Percentiles rank a stretch among this genome's conserved stretches.
phyloP scores from a whole-genome alignment of 2,888 invertebrate genomes.

The Eupithecia insigniata region DNA sequence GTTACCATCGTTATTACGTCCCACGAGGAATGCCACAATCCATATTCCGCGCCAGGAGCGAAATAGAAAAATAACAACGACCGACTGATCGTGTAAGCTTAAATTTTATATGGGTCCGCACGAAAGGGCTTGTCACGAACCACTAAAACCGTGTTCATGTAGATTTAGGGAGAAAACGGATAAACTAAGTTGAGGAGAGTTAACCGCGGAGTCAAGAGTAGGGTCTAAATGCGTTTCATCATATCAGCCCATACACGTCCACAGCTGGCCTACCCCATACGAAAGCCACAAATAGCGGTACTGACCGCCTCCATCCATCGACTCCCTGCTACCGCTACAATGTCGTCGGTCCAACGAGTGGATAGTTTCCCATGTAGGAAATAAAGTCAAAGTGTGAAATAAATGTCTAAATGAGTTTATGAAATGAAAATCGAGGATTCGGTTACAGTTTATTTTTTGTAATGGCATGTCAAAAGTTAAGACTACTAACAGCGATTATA shows the following conservation, averaged over 20 bases:
- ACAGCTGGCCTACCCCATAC: too few relatives aligned
- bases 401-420: not conserved
- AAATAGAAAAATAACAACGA: constrained; percentile 1
- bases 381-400: too few relatives aligned
- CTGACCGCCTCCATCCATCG: too few relatives aligned
- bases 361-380: too few relatives aligned
- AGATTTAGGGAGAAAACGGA: constrained; percentile 7
- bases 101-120: constrained; percentile 36
- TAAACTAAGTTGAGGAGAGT: not conserved
- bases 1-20: not conserved
- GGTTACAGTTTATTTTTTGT: too few relatives aligned
- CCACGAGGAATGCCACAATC: not conserved
- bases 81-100: constrained; percentile 16
- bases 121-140: constrained; percentile 7
- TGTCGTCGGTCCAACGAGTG: too few relatives aligned
- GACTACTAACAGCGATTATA: too few relatives aligned
- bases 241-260: too few relatives aligned
- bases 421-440: not conserved
- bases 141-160: constrained; percentile 23
- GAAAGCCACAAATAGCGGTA: too few relatives aligned
- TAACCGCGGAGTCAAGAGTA: not conserved
- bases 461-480: not conserved
- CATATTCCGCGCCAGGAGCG: not conserved
- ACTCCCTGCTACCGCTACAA: too few relatives aligned
- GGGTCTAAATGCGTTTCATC: not conserved